Conservation (phyloP, 1,140 invertebrate genomes). For the Drosophila asahinai region DNA sequence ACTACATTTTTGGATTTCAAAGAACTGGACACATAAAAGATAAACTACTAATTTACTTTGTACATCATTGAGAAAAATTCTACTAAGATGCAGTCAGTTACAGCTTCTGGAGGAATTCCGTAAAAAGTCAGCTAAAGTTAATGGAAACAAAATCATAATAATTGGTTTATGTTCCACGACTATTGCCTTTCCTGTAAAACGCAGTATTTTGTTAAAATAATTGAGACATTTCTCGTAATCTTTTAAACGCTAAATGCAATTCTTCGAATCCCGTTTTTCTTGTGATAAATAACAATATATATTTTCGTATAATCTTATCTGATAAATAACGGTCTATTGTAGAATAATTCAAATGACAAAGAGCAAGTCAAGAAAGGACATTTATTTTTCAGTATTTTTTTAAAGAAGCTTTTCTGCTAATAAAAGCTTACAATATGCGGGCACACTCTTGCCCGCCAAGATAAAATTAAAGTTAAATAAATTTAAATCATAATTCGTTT, state of each 20-base stretch:
- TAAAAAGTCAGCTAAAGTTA: too few species aligned
- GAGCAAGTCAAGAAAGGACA: not conserved
- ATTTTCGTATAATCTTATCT: not conserved
- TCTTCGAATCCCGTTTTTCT: not conserved
- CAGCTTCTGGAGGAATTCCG: too few species aligned
- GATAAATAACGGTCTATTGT: not conserved
- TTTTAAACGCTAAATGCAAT: not conserved
- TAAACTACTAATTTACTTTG: too few species aligned
- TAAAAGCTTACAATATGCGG: not conserved
- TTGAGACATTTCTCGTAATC: not conserved
- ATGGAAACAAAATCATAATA: too few species aligned
- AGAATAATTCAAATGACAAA: not conserved
- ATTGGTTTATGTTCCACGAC: not conserved
- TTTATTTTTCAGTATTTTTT: not conserved
- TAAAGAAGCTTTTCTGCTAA: not conserved
- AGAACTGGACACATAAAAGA: too few species aligned
- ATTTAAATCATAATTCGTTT: not conserved
- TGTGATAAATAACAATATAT: not conserved
- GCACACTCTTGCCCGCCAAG: not conserved
- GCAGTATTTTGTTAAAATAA: not conserved
- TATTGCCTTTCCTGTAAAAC: not conserved
- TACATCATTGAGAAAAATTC: too few species aligned
- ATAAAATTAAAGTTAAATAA: not conserved
- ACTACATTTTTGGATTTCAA: too few species aligned
- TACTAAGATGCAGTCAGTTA: too few species aligned